phyloP scores from a whole-genome alignment of 2,113 vertebrate species.

The Vireo altiloquus region DNA sequence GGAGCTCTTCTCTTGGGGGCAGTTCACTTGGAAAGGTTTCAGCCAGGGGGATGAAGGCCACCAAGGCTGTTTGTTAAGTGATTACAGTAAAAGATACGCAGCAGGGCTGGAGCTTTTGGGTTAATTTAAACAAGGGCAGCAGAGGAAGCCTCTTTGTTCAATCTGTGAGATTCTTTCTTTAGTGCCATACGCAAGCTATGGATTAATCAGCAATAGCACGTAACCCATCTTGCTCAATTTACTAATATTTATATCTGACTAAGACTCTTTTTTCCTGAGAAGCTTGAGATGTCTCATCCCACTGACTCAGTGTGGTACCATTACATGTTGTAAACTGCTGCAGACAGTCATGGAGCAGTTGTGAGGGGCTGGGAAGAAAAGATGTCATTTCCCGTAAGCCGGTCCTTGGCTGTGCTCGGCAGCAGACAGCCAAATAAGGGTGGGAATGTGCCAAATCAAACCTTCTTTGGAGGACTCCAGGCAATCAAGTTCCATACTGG shows the following conservation, averaged over 20 bases:
- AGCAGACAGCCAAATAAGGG: neutral
- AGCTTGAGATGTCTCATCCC: neutral
- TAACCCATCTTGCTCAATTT: conserved; percentile 26
- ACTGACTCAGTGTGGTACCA: conserved; percentile 36
- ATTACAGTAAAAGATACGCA: neutral
- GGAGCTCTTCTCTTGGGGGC: neutral
- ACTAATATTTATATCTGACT: conserved; percentile 66
- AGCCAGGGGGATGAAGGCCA: neutral
- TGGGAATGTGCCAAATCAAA: neutral
- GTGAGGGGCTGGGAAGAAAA: neutral
- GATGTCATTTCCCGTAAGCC: conserved; percentile 10
- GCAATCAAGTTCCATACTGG: neutral
- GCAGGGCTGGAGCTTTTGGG: neutral
- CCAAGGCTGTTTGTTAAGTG: neutral
- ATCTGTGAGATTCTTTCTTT: neutral
- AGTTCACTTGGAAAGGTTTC: neutral
- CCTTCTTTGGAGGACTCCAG: neutral
- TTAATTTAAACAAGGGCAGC: conserved; percentile 27
- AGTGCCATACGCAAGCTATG: neutral
- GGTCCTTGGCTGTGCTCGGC: neutral
- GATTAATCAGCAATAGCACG: conserved; percentile 48
- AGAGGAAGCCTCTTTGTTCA: conserved; percentile 16
- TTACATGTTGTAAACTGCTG: neutral
- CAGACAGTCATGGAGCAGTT: neutral
- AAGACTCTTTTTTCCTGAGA: conserved; percentile 28